Evolutionary conservation across 2,113 vertebrate species (phyloP).

Genomic region (Callionymus lyra): DNA sequence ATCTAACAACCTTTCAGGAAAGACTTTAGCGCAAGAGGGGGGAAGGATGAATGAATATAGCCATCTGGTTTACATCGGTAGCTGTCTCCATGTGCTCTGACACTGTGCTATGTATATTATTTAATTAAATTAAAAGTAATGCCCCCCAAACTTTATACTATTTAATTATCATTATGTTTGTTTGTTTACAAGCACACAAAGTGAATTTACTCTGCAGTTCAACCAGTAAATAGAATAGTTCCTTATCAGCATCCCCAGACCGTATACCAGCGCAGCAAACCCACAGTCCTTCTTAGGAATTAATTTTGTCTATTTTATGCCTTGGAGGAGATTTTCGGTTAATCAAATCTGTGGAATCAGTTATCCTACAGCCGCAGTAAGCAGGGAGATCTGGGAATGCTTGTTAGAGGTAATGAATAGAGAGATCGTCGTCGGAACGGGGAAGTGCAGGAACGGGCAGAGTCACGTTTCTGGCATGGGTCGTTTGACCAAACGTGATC

Average conservation of each 20-base stretch:
- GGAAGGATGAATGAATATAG: too few species aligned
- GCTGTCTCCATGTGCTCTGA: too few species aligned
- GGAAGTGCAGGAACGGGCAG: constrained; percentile 26
- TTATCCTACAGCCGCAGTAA: constrained; percentile 36
- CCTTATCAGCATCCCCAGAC: constrained; percentile 53
- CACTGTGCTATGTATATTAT: too few species aligned
- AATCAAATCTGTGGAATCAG: constrained; percentile 59
- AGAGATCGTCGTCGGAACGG: constrained; percentile 36
- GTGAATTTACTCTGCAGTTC: neutral
- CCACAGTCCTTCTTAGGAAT: constrained; percentile 39
- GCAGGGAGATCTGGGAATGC: constrained; percentile 42
- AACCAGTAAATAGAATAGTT: constrained; percentile 31
- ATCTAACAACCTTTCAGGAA: too few species aligned
- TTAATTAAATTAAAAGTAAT: too few species aligned
- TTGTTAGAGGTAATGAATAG: constrained; percentile 34
- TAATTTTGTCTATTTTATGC: constrained; percentile 50
- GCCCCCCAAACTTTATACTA: too few species aligned
- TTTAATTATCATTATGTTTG: too few species aligned
- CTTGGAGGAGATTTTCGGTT: constrained; percentile 41
- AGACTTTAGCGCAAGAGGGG: too few species aligned
- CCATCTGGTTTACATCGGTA: too few species aligned
- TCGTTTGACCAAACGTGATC: constrained; percentile 9
- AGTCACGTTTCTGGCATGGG: constrained; percentile 3
- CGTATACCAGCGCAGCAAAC: constrained; percentile 21
- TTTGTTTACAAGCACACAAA: neutral